These are phyloP conservation scores for Chionis minor DNA, from an alignment of 2,113 vertebrate species.

Conservation along the genomic window DNA sequence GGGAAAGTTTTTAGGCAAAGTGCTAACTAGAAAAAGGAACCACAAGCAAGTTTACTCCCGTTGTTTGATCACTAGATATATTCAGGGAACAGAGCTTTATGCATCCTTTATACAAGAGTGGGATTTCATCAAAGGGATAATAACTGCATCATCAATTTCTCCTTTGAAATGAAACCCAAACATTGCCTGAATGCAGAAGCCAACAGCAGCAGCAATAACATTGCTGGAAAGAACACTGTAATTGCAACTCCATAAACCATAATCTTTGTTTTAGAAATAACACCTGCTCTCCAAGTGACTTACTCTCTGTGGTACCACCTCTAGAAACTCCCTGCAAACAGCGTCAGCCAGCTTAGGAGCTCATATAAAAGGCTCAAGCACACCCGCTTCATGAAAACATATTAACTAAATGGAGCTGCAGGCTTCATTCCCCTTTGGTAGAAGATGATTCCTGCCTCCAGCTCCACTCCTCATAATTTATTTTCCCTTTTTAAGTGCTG, in stretches of 20 bases:
- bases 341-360: neutral
- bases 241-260: slow-evolving; percentile 40
- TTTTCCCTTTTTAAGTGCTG: slow-evolving; percentile 57
- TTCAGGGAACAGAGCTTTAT: slow-evolving; percentile 18
- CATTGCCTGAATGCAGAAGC: slow-evolving; percentile 17
- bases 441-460: slow-evolving; percentile 43
- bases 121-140: slow-evolving; percentile 45
- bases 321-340: neutral
- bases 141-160: slow-evolving; percentile 53
- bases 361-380: slow-evolving; percentile 7
- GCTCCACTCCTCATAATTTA: slow-evolving; percentile 48
- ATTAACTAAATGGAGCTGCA: slow-evolving; percentile 49
- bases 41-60: neutral
- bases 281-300: slow-evolving; percentile 52
- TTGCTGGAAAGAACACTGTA: slow-evolving; percentile 14
- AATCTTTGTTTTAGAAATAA: slow-evolving; percentile 61
- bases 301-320: neutral
- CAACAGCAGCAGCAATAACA: slow-evolving; percentile 17
- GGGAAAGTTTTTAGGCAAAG: neutral
- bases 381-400: neutral
- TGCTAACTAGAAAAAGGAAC: slow-evolving; percentile 1
- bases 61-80: neutral
- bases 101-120: neutral
- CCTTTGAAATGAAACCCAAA: slow-evolving; percentile 47
- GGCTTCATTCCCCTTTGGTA: slow-evolving; percentile 37